Percentiles rank a stretch among this genome's conserved stretches.
Conservation (phyloP, 2,888 invertebrate species). For the Phaedon cochleariae region DNA sequence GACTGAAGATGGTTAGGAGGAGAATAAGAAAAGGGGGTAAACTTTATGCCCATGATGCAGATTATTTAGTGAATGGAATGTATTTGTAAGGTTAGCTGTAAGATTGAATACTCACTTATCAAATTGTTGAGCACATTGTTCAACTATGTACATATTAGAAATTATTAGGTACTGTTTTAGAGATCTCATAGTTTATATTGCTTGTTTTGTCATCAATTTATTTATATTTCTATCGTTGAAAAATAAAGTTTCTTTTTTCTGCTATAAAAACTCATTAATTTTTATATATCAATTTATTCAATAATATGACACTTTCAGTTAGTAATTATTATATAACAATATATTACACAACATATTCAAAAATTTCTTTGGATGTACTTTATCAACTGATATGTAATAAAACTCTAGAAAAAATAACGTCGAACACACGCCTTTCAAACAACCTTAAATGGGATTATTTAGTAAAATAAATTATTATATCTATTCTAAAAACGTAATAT, state of each 20-base stretch:
- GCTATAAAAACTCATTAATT: not conserved
- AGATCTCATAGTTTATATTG: not conserved
- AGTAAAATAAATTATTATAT: conserved; percentile 7
- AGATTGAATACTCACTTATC: not conserved
- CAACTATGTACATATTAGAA: conserved; percentile 28
- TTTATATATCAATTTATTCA: not conserved
- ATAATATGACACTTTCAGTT: conserved; percentile 41
- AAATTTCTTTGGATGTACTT: conserved; percentile 37
- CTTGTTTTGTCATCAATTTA: no score
- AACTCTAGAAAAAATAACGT: conserved; percentile 32
- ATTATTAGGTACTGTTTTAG: not conserved
- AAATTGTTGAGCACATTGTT: conserved; percentile 43
- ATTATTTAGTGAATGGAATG: conserved; percentile 98
- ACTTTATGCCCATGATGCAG: conserved; percentile 90
- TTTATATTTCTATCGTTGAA: not conserved
- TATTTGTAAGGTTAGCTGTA: conserved; percentile 91
- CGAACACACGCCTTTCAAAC: conserved; percentile 13
- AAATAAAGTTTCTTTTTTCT: no score
- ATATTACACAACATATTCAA: conserved; percentile 29
- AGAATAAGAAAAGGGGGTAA: conserved; percentile 80
- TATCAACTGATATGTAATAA: conserved; percentile 35
- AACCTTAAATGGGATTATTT: conserved; percentile 5
- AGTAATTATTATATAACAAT: conserved; percentile 38
- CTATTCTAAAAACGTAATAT: not conserved
- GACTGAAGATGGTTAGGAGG: conserved; percentile 79